Base-by-base conservation (phyloP, 2,888 invertebrate genomes). In the Tetropium fuscum region DNA sequence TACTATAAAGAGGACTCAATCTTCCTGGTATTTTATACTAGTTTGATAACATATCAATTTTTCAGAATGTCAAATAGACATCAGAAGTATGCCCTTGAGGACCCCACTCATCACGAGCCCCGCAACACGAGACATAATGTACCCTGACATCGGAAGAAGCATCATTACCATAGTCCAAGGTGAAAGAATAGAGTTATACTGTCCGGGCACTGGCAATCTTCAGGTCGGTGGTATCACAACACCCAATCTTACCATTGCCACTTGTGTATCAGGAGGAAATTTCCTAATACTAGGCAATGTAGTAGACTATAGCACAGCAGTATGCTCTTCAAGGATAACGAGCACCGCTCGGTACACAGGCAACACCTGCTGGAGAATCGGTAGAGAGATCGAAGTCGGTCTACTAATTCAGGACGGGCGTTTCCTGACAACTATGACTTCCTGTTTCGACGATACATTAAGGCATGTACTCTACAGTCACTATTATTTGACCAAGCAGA, bases 381-480 rank as follows among this genome's bases (percentile, higher is more conserved):
- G 83, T 45, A 43, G 75, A 4, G 82, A 85, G 48, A 83, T 84
- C 20, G 81, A 86, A 49, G 81, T 86, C 16, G 87, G 87, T 1
- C 48, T 60, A 6, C 19, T 44, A 15, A 11, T 64, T 6, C 25
- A 16, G 2, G 51, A 56, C 16, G 44, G 53, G 0, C 16, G 36
- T 7, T 64, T 58, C 32, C n/a, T 61, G 7, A 27, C 10, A 8
- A 6, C 34, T n/a, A 20, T 27, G 1, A 41, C 55, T 1, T 16
- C 43, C 8, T 88, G 88, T 74, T 87, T 85, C 66, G 83, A 87
- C 72, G 80, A 82, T 27, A 74, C 68, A 2, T 77, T 82, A 0
- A 75, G 85, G 53, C 84, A 84, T 68, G 84, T 86, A 1, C 69
- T 86, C 7, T 87, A 87, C 66, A 84, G 85, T 0, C 82, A 83